Evolutionary conservation across 1,140 invertebrate genomes (phyloP).

Genomic region (Trichonephila inaurata): DNA sequence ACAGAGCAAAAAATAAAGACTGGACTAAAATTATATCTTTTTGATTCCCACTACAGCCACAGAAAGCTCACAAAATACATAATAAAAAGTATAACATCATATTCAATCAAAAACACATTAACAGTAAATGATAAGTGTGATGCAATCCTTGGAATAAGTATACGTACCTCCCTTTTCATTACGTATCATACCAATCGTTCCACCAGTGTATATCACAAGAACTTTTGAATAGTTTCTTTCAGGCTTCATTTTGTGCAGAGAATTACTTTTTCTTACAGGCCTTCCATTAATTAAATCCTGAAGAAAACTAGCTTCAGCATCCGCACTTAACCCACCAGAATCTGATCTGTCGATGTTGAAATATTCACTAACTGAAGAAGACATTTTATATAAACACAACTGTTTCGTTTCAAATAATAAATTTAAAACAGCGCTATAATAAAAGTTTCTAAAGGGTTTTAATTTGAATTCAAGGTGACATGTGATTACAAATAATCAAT

Average conservation of each 20-base stretch:
- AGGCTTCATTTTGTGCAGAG: conserved; percentile 65
- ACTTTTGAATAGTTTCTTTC: conserved; percentile 81
- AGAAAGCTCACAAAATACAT: no score
- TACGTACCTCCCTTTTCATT: conserved; percentile 85
- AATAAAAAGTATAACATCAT: no score
- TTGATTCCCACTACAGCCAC: no score
- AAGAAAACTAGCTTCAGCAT: conserved; percentile 13
- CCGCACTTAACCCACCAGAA: background rate
- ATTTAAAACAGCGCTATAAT: background rate
- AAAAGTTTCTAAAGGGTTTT: background rate
- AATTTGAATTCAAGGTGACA: background rate
- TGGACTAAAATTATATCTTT: no score
- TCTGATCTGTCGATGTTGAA: background rate
- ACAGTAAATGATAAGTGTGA: no score
- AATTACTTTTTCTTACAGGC: conserved; percentile 61
- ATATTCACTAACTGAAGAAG: conserved; percentile 2
- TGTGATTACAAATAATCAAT: background rate
- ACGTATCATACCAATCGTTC: conserved; percentile 93
- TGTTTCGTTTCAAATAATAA: background rate
- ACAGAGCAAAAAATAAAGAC: no score
- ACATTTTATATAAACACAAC: background rate
- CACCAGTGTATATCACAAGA: conserved; percentile 91
- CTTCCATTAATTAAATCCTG: conserved; percentile 53
- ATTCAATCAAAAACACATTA: no score
- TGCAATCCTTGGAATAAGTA: no score